Base-by-base conservation (phyloP, 2,888 invertebrate species). In the Acronicta aceris region DNA sequence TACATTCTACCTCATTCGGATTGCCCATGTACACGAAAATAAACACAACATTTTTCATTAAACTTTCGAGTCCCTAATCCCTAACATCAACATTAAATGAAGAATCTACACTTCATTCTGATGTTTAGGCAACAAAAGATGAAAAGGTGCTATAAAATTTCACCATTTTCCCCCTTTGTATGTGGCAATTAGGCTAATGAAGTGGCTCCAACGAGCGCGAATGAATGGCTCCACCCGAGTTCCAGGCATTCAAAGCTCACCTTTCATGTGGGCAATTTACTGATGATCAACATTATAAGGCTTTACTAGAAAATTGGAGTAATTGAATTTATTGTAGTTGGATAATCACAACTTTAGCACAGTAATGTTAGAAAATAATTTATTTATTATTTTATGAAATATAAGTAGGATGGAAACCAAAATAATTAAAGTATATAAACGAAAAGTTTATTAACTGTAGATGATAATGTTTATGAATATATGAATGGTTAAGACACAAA, bases 121-220 rank as follows among this genome's bases (percentile, higher is more conserved):
- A 82, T 85, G 82, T 85, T 87, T 83, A 83, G 78, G 76, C 79
- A 88, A 89, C 89, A 90, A 89, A 89, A 90, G 91, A 89, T 89
- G 91, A 90, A 90, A 89, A 87, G 88, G 86, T 74, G 83, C 89
- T 86, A 91, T 93, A 90, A 92, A 93, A 92, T 89, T 93, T 89
- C 85, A 84, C 89, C 88, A 86, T 91, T 90, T 89, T 65, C 74
- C 87, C 90, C 87, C 89, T 92, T 91, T 92, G 91, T 91, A 84
- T 82, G 86, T 79, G 79, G 93, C 93, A 93, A 94, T 94, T 94
- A 94, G 91, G 88, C 90, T 93, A 93, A 93, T 94, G 93, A 94
- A 94, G 93, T 89, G 88, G 84, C 84, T 81, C 81, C 83, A 78
- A 81, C 81, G 79, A 83, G 83, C 83, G 87, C 82, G 88, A 91